Base-by-base conservation (phyloP, 1,140 invertebrate genomes). In the Drosophila biarmipes region DNA sequence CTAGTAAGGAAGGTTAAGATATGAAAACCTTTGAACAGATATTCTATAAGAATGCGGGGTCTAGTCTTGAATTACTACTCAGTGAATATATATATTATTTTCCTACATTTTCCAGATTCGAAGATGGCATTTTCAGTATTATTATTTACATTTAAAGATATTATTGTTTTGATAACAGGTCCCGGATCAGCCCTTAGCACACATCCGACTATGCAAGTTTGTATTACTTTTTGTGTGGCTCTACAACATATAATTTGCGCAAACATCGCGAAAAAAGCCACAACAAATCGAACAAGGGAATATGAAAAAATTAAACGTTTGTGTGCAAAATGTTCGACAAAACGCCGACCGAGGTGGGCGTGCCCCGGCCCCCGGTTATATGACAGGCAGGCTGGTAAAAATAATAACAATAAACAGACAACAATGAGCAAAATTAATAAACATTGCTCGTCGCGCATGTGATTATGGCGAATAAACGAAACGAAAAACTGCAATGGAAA, bases 321-420 rank as follows among this genome's bases (percentile, higher is more conserved):
- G 48, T 68, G 74, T 48, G 66, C 79, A 82, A 82, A 80, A 78
- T 84, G 73, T 73, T 76, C 42, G 55, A 82, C 80, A 85, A 85
- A 81, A 79, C 81, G 67, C 64, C 73, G 66, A 43, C 52, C 52
- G 57, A 59, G 61, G 51, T 57, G 68, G 72, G 72, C 72, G 80
- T 72, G 57, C 19, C 27, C n/a, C 34, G 27, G 62, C 62, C 63
- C 66, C 63, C 49, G 62, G 48, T 43, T 73, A 66, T 58, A 67
- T 66, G 67, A 71, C 37, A 76, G 35, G 24, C 19, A 4, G 17
- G n/a, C n/a, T n/a, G n/a, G n/a, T n/a, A 40, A 10, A 37, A 37
- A 37, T 37, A 64, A 56, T 38, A 53, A 52, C 58, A 71, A 46
- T 48, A 42, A 73, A 62, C 40, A 49, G 49, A 67, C 38, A 69